Evolutionary conservation across 2,797 vertebrate species (phyloP).

Genomic region (Phalanger gymnotis): DNA sequence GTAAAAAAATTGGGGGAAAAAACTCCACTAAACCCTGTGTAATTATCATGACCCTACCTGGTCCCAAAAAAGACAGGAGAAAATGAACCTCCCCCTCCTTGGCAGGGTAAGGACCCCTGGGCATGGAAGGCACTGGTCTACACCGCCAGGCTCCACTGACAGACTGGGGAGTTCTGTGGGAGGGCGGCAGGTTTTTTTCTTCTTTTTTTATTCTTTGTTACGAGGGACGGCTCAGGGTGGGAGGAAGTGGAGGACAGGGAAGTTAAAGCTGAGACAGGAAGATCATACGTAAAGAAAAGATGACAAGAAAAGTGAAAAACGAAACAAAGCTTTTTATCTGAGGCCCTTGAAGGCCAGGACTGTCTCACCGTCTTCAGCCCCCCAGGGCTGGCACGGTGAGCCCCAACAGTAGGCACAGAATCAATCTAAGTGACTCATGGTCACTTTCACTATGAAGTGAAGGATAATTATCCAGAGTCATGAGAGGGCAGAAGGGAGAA

Average conservation of each 20-base stretch:
- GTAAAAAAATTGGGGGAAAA: neutral
- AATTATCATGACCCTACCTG: neutral
- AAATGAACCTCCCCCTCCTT: neutral
- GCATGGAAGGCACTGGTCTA: neutral
- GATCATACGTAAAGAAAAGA: neutral
- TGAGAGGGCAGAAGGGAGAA: neutral
- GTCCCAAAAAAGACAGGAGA: neutral
- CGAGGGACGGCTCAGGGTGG: too few relatives aligned
- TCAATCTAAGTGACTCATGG: neutral
- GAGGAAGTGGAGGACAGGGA: too few relatives aligned
- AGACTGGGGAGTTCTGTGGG: neutral
- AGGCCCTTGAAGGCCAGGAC: neutral
- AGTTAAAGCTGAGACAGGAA: neutral
- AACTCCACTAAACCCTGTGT: neutral
- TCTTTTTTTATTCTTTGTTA: neutral
- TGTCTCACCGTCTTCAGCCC: neutral
- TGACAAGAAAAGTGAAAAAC: neutral
- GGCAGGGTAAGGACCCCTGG: neutral
- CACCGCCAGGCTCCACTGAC: neutral
- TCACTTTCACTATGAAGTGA: neutral
- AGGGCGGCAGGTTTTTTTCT: neutral
- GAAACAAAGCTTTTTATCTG: neutral
- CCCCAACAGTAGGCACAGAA: neutral
- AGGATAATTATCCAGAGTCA: neutral
- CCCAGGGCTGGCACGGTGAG: neutral